Conservation (phyloP, 2,888 invertebrate species). For the Nomada hirtipes region DNA sequence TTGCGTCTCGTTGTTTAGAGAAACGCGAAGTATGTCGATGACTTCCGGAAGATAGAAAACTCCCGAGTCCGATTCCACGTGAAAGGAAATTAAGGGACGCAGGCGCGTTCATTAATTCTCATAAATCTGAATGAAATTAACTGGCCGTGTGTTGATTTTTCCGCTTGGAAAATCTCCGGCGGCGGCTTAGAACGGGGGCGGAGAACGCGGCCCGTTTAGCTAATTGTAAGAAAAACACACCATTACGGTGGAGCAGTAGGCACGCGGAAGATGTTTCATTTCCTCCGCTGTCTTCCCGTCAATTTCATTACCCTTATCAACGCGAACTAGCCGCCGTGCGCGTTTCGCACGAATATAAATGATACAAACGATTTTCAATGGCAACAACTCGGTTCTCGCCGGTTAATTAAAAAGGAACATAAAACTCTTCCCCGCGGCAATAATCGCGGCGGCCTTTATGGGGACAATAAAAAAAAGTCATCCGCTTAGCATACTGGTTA, state of each 20-base stretch:
- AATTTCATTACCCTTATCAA: no score
- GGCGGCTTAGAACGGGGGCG: slow-evolving; percentile 35
- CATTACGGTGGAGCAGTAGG: slow-evolving; percentile 28
- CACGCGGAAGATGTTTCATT: slow-evolving; percentile 54
- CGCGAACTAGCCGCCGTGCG: not conserved
- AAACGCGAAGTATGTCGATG: slow-evolving; percentile 27
- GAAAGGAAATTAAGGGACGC: slow-evolving; percentile 70
- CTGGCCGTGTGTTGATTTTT: slow-evolving; percentile 80
- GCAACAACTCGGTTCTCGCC: no score
- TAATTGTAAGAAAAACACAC: slow-evolving; percentile 66
- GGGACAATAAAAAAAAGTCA: not conserved
- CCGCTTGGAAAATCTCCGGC: slow-evolving; percentile 69
- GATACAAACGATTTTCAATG: no score
- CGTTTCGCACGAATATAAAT: not conserved
- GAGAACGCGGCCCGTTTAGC: slow-evolving; percentile 64
- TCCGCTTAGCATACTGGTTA: not conserved
- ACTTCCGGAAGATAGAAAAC: slow-evolving; percentile 29
- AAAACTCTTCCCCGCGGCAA: no score
- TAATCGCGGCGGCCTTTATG: no score
- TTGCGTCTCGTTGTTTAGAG: not conserved
- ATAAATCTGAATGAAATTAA: slow-evolving; percentile 81
- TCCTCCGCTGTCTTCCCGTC: slow-evolving; percentile 35
- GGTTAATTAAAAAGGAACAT: no score
- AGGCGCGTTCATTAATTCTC: slow-evolving; percentile 78
- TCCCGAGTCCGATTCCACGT: slow-evolving; percentile 21